These are phyloP conservation scores for Triops longicaudatus DNA, from an alignment of 1,140 invertebrate species.

Conservation along the genomic window DNA sequence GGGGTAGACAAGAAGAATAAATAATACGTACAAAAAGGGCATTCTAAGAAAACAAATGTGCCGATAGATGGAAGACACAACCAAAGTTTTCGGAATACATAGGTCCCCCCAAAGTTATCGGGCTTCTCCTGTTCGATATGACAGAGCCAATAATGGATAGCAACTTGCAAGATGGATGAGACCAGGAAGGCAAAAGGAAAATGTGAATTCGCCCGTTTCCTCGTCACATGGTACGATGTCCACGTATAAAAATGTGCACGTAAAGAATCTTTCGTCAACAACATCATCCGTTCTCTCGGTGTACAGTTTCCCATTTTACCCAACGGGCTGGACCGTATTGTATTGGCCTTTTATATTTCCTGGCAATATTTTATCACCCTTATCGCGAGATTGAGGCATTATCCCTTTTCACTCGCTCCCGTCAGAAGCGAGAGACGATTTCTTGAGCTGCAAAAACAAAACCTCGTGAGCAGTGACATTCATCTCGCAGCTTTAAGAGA, in stretches of 20 bases:
- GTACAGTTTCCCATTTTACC: too few relatives aligned
- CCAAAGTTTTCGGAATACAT: background rate
- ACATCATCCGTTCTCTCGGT: background rate
- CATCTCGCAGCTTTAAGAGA: too few relatives aligned
- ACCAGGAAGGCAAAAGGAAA: background rate
- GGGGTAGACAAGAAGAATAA: too few relatives aligned
- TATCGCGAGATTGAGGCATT: too few relatives aligned
- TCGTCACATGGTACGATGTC: background rate
- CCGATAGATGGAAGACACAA: conserved; percentile 10
- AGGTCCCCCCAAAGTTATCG: background rate
- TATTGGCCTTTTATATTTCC: too few relatives aligned
- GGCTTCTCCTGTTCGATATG: background rate
- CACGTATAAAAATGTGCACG: background rate
- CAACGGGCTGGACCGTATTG: too few relatives aligned
- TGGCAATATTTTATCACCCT: too few relatives aligned
- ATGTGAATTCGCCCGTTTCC: background rate
- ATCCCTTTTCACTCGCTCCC: too few relatives aligned
- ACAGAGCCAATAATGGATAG: background rate
- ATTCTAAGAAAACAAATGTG: background rate
- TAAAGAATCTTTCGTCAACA: background rate
- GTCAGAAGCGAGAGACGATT: too few relatives aligned
- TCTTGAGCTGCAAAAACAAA: too few relatives aligned
- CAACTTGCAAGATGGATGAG: background rate
- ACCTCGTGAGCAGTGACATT: too few relatives aligned
- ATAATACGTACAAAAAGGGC: too few relatives aligned